Base-by-base conservation (phyloP, 1,140 invertebrate genomes). In the Pygmarrhopalites habei region DNA sequence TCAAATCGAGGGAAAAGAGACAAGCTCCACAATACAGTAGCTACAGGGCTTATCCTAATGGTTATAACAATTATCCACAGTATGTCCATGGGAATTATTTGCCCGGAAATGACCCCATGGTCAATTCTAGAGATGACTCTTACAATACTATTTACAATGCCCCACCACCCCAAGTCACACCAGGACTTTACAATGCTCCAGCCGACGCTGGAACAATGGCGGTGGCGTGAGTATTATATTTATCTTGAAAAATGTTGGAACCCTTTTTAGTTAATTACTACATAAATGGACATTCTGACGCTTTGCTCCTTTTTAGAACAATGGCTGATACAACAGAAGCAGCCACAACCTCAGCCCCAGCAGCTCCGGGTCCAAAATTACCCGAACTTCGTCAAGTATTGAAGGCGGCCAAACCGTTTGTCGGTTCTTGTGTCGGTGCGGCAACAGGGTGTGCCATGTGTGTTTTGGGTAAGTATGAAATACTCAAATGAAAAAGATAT, bases 381-480 rank as follows among this genome's bases (percentile, higher is more conserved):
- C 69, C 69, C 7, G 66, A 71, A 32, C 29, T 71, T 5, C 51
- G 69, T 2, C 66, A 67, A 49, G 61, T 71, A 21, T 53, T 71
- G 0, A 71, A 68, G 39, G 64, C 64, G n/a, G 65, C 65, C 0
- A 66, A 68, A 55, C 69, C 69, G 4, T 71, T 71, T 41, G 69
- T 71, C 4, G 66, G 69, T 4, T 65, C 66, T 7, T 71, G 69
- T 35, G 41, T 71, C 28, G 69, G 69, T 15, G 43, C 64, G 5
- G 58, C 60, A 7, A 70, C 69, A 1, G 69, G 69, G n/a, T 70
- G 69, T 46, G 59, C 69, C 1, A 59, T 68, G 43, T 70, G 69
- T 30, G 69, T 70, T 1, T n/a, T n/a, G n/a, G n/a, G n/a, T n/a
- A n/a, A n/a, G n/a, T n/a, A n/a, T n/a, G n/a, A n/a, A n/a, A n/a